Evolutionary conservation across 2,888 invertebrate species (phyloP).

Genomic region (Priocnemis perturbator): DNA sequence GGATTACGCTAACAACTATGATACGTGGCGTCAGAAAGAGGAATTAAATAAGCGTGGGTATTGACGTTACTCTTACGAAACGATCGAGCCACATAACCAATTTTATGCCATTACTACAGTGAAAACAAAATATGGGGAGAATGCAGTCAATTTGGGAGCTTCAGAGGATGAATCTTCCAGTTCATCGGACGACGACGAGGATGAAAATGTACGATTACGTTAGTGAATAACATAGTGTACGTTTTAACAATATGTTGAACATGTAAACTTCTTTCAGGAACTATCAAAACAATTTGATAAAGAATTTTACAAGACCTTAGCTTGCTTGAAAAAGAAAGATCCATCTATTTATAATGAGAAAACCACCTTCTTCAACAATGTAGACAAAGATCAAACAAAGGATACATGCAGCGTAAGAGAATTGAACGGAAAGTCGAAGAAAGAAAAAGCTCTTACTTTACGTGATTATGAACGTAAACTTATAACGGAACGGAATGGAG

Average conservation of each 20-base stretch:
- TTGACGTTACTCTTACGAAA: not conserved
- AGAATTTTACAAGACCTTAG: conserved; percentile 90
- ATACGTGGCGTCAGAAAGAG: conserved; percentile 90
- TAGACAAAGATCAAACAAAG: conserved; percentile 35
- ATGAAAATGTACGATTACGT: conserved; percentile 75
- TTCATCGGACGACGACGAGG: conserved; percentile 82
- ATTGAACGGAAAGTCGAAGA: conserved; percentile 66
- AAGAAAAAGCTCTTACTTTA: conserved; percentile 80
- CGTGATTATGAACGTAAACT: conserved; percentile 89
- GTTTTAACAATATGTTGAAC: not conserved
- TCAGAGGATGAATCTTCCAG: conserved; percentile 74
- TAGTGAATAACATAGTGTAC: not conserved
- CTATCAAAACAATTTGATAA: conserved; percentile 85
- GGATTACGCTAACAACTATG: conserved; percentile 89
- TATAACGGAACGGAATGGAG: conserved; percentile 82
- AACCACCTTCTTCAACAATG: conserved; percentile 81
- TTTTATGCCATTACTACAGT: conserved; percentile 77
- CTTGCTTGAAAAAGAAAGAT: conserved; percentile 91
- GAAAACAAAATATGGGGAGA: conserved; percentile 85
- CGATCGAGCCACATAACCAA: conserved; percentile 31
- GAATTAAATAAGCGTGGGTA: conserved; percentile 86
- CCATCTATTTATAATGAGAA: conserved; percentile 90
- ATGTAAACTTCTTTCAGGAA: conserved; percentile 71
- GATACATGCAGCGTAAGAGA: not conserved
- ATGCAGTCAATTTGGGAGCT: conserved; percentile 73